Evolutionary conservation across 2,797 vertebrate species (phyloP), one percentile per base, ranked within the genome.

Genomic region (Myripristis murdjan): DNA sequence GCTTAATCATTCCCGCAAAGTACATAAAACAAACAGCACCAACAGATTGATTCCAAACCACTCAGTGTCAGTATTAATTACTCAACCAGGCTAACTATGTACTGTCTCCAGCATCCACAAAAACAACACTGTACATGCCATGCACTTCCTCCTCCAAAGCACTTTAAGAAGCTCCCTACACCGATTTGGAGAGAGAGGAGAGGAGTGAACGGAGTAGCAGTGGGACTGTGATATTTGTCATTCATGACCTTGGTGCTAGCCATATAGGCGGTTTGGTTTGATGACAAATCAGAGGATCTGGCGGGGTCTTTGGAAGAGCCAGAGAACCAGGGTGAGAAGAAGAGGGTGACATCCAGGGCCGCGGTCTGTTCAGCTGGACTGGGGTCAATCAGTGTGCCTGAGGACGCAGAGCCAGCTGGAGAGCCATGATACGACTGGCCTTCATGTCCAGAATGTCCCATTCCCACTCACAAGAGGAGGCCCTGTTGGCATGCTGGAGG

Each of bases 1-100:
- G 89, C 88, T 90, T 92, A 90, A 92, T 91, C 90, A 92, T 84
- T 92, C 83, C 86, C 70, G 86, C 86, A 79, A 75, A 90, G 83
- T 79, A 77, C 85, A 93, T 86, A 91, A 90, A 91, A 87, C 86
- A 91, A 91, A 92, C 90, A 89, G 84, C 79, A 82, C 77, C 89
- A 79, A 84, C 76, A 76, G 70, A 76, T 83, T 87, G 85, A 89
- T 89, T 91, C 72, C 44, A 84, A 92, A 91, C 77, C 79, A 83
- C 87, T 91, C 88, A 84, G 76, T 86, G 77, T 90, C 88, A 86
- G 70, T 83, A 61, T 89, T 86, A 87, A 87, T 86, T 74, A 59
- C 82, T 80, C 83, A 77, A 61, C 56, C 67, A 20, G 55, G 35
- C 73, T 77, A 81, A 82, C 77, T 70, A 39, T 62, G 75, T 46